phyloP scores from a whole-genome alignment of 2,888 invertebrate species.

The Ceramica pisi region DNA sequence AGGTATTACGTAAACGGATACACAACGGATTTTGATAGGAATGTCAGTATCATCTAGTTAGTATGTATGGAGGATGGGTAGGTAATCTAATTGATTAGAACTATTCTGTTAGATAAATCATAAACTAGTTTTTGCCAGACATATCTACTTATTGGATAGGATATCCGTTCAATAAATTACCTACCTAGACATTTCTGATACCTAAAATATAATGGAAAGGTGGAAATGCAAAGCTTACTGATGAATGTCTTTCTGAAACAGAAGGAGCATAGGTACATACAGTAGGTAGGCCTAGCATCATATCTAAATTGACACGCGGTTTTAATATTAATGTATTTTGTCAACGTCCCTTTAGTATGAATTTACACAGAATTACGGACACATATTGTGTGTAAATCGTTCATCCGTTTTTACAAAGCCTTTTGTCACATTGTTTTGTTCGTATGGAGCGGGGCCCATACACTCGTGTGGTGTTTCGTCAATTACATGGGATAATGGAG shows the following conservation, averaged over 20 bases:
- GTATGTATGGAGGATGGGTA: slow-evolving; percentile 10
- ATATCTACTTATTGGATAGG: background rate
- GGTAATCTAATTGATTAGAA: slow-evolving; percentile 25
- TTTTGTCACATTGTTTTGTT: slow-evolving; percentile 64
- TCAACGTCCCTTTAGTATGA: slow-evolving; percentile 38
- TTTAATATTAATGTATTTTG: slow-evolving; percentile 64
- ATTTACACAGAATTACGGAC: slow-evolving; percentile 58
- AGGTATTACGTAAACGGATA: slow-evolving; percentile 36
- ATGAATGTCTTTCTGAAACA: slow-evolving; percentile 6
- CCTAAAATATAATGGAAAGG: background rate
- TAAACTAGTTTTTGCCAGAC: slow-evolving; percentile 22
- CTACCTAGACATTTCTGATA: background rate
- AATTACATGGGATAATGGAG: slow-evolving; percentile 56
- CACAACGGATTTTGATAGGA: slow-evolving; percentile 32
- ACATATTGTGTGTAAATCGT: slow-evolving; percentile 69
- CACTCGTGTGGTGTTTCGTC: slow-evolving; percentile 47
- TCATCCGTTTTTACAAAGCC: slow-evolving; percentile 57
- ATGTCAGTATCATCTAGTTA: slow-evolving; percentile 11
- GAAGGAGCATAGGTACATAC: background rate
- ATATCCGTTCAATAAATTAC: background rate
- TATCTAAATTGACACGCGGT: slow-evolving; percentile 54
- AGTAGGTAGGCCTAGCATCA: slow-evolving; percentile 42
- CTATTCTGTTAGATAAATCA: slow-evolving; percentile 15
- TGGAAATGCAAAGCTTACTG: background rate
- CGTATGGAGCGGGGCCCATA: slow-evolving; percentile 40